These are phyloP conservation scores for Trachelus iudaicus DNA, from an alignment of 2,888 invertebrate species.

Conservation along the genomic window DNA sequence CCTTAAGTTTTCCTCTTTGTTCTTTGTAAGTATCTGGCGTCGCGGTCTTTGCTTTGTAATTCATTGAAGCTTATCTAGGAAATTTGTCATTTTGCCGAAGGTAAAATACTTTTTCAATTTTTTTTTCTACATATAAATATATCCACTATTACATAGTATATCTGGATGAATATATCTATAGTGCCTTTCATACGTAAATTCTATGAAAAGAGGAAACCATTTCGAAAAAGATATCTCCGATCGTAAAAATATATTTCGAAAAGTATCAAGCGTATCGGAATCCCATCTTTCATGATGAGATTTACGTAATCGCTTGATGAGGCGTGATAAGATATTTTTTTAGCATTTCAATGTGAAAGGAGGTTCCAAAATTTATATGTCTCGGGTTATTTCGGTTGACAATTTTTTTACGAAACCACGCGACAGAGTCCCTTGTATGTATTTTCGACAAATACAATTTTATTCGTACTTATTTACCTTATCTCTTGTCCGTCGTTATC, in stretches of 20 bases:
- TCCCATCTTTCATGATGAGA: slow-evolving; percentile 30
- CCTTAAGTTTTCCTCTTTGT: background rate
- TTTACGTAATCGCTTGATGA: slow-evolving; percentile 37
- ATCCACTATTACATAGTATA: background rate
- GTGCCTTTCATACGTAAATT: background rate
- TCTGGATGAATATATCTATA: background rate
- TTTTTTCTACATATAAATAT: background rate
- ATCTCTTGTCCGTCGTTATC: background rate
- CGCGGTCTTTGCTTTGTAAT: background rate
- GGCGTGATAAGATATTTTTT: slow-evolving; percentile 29
- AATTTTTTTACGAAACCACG: background rate
- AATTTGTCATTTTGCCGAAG: background rate
- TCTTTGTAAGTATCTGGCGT: background rate
- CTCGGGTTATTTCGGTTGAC: background rate
- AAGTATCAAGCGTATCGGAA: background rate
- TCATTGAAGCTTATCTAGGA: background rate
- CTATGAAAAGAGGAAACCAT: background rate
- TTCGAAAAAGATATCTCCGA: background rate
- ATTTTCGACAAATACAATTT: background rate
- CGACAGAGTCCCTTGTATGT: no score
- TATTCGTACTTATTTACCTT: background rate
- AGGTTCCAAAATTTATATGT: background rate
- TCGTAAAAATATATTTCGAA: background rate
- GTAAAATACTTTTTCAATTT: background rate
- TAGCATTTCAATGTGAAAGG: background rate